Base-by-base conservation (phyloP, 2,113 vertebrate genomes). In the Nycticebus coucang region DNA sequence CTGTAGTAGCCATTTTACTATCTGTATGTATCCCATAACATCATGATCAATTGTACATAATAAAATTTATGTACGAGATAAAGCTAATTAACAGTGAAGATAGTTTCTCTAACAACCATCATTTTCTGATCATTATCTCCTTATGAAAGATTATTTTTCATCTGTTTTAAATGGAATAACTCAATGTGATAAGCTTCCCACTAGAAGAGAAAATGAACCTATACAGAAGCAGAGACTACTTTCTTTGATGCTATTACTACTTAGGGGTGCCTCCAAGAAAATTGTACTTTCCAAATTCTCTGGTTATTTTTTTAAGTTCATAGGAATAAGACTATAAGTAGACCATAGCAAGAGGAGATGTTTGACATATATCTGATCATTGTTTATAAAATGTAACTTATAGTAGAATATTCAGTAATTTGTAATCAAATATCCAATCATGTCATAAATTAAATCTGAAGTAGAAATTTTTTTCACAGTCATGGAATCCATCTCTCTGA, bases 91-190 rank as follows among this genome's bases (percentile, higher is more conserved):
- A 33, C 66, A 64, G 11, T 74, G 37, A 93, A 84, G 33, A 92
- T 59, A 80, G 7, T 89, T 87, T 35, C 37, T 91, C 33, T 93
- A 21, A 45, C 50, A 45, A 24, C 28, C n/a, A 53, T 72, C 35
- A 19, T 85, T 90, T 84, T 91, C 24, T 83, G 69, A 45, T 84
- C 37, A 95, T 62, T 96, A 57, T 10, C 30, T 87, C 71, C 80
- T 75, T 88, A 87, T 75, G 66, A 64, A 22, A 75, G 24, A 35
- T 75, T 80, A 45, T 50, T 87, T 85, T 92, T 92, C 28, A 62
- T 75, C n/a, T 75, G 14, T 19, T 77, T 91, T 74, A 72, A 87
- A 53, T 26, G 41, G n/a, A 72, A 59, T 62, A 59, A 60, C 66
- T 92, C 50, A 6, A 68, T 84, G 13, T 68, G n/a, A 60, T 74